Conservation (phyloP, 2,113 vertebrate species). For the Thymallus thymallus region DNA sequence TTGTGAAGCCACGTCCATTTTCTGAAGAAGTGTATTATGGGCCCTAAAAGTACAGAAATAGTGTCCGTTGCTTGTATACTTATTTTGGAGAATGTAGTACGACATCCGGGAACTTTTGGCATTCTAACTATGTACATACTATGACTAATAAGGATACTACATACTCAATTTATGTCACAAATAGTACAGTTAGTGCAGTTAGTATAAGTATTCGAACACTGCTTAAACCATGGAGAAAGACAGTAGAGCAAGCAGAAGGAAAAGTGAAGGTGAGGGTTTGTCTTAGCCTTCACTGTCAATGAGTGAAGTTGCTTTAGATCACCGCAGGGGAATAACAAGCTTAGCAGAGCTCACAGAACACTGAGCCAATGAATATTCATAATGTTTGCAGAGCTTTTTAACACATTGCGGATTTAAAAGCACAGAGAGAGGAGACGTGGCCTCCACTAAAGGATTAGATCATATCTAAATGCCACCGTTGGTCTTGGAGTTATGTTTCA, state of each 20-base stretch:
- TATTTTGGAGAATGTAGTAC: no score
- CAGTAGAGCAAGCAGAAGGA: constrained; percentile 38
- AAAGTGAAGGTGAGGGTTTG: constrained; percentile 52
- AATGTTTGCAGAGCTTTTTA: constrained; percentile 51
- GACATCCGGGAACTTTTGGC: no score
- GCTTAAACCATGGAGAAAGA: constrained; percentile 39
- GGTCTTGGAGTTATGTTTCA: constrained; percentile 9
- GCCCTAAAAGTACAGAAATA: no score
- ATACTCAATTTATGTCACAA: no score
- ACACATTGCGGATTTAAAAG: constrained; percentile 41
- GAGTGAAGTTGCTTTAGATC: constrained; percentile 53
- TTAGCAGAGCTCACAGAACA: constrained; percentile 44
- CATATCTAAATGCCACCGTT: constrained; percentile 23
- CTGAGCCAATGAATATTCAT: constrained; percentile 49
- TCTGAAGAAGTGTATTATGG: no score
- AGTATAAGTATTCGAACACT: no score
- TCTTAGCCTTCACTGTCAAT: constrained; percentile 52
- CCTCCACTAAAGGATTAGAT: constrained; percentile 36
- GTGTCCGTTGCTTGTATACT: no score
- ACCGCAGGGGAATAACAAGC: constrained; percentile 50
- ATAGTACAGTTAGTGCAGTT: no score
- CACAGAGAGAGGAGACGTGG: constrained; percentile 3
- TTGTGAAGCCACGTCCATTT: no score
- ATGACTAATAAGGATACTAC: no score
- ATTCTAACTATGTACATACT: no score